A percentile compares a stretch with the other conserved stretches of the same genome.
Evolutionary conservation across 53 echinoderm and acorn worm species (phyloP).

Genomic region (Mesocentrotus franciscanus): DNA sequence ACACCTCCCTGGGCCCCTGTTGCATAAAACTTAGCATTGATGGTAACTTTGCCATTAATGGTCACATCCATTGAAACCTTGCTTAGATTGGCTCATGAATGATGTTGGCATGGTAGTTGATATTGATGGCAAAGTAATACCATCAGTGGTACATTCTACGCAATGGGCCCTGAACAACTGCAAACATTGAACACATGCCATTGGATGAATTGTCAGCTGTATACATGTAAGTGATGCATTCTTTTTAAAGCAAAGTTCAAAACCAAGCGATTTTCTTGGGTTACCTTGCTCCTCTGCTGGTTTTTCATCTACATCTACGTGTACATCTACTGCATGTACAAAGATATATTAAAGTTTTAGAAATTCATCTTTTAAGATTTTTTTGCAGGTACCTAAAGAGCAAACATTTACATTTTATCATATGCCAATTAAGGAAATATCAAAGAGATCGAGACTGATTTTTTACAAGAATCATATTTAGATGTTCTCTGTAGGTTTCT

Average conservation of each 20-base stretch:
- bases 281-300: neutral
- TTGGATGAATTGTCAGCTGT: neutral
- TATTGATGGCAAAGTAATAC: too few species aligned
- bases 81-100: too few species aligned
- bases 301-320: neutral
- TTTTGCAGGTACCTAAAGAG: neutral
- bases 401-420: too few species aligned
- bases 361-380: neutral
- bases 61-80: too few species aligned
- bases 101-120: too few species aligned
- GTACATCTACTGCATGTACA: conserved; percentile 19
- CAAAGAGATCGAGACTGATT: neutral
- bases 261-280: neutral
- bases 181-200: neutral
- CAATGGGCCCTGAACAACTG: neutral
- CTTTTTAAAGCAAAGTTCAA: neutral
- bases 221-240: neutral
- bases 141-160: too few species aligned
- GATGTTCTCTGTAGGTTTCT: too few species aligned
- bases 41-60: too few species aligned
- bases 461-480: too few species aligned
- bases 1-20: too few species aligned
- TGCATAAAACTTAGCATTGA: too few species aligned
- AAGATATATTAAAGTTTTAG: neutral
- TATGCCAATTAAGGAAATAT: too few species aligned